Evolutionary conservation across 2,888 invertebrate species (phyloP), one percentile per base, ranked within the genome.

Genomic region (Drosophila flavopinicola): DNA sequence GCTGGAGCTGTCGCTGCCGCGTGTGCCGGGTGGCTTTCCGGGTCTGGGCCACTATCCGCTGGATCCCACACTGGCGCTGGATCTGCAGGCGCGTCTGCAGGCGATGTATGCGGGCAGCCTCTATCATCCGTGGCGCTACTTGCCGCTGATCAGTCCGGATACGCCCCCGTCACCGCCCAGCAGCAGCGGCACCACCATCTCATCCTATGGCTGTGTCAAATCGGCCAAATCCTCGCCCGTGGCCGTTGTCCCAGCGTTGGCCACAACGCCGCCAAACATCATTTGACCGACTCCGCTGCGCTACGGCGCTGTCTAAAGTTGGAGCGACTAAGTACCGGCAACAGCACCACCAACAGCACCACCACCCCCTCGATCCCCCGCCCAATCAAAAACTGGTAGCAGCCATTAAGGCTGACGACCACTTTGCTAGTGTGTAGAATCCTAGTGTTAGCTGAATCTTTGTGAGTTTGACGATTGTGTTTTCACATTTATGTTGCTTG

Each of bases 231-330:
- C 90, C 24, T 91, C 91, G 20, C 91, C 91, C 5, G 88, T 88
- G 17, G 80, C 86, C 5, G 74, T 44, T n/a, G 30, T 67, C 38
- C 79, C 79, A 15, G 66, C 69, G 37, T 58, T 79, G 29, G 66
- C 79, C 32, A 87, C 87, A 61, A 86, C 88, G 29, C 88, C 90
- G 35, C 89, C 91, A 2, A 91, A 90, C 73, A 90, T 91, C 66
- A 91, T 91, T 89, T 91, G 91, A 91, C 91, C 91, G 85, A 91
- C 91, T 90, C 91, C 91, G 29, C 67, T 91, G 87, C 91, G 91
- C 86, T 91, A 88, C 75, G 90, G 91, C 84, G 90, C 91, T 66
- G 89, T 90, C 54, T 90, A 75, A 53, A 68, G 13, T 29, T 39
- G 37, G 38, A 53, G n/a, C 23, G 9, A 33, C 53, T 29, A 30